Base-by-base conservation (phyloP, 1,140 invertebrate species). In the Plectrocnemia conspersa region DNA sequence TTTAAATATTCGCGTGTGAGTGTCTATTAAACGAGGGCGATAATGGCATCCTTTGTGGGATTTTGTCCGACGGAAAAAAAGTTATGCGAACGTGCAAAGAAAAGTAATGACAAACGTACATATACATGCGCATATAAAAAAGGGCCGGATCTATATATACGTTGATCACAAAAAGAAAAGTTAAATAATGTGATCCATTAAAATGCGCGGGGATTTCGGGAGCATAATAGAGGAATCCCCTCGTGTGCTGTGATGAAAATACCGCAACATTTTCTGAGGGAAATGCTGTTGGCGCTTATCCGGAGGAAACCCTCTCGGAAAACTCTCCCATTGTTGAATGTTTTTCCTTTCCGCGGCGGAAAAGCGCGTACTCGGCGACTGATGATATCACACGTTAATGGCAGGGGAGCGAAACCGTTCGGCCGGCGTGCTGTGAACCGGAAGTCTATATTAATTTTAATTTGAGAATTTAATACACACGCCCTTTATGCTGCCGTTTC, bases 141-240 rank as follows among this genome's bases (percentile, higher is more conserved):
- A n/a, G n/a, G n/a, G n/a, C n/a, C n/a, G n/a, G n/a, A n/a, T n/a
- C n/a, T n/a, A n/a, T n/a, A n/a, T n/a, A n/a, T n/a, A n/a, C n/a
- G n/a, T 22, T 35, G 32, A 50, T 16, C 33, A 22, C 32, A 23
- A 23, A n/a, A 47, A 16, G 15, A 38, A 9, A 16, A 38, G 33
- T 18, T 38, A 50, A 50, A 50, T 33, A 33, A 38, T 50, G 32
- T 16, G 47, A 50, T 21, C 33, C 35, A 50, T 50, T 50, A 50
- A 50, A 50, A 38, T 29, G 32, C 29, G 29, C 32, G 29, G 19
- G 33, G 47, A 50, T 50, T 50, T 50, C 27, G 47, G 29, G 38
- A 50, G 47, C 36, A 50, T 50, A 50, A 50, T 50, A 38, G 47
- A 50, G 47, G 42, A 27, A 38, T 38, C 33, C 47, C 42, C 42